phyloP scores from a whole-genome alignment of 2,113 vertebrate genomes.

The Melanerpes aurifrons region DNA sequence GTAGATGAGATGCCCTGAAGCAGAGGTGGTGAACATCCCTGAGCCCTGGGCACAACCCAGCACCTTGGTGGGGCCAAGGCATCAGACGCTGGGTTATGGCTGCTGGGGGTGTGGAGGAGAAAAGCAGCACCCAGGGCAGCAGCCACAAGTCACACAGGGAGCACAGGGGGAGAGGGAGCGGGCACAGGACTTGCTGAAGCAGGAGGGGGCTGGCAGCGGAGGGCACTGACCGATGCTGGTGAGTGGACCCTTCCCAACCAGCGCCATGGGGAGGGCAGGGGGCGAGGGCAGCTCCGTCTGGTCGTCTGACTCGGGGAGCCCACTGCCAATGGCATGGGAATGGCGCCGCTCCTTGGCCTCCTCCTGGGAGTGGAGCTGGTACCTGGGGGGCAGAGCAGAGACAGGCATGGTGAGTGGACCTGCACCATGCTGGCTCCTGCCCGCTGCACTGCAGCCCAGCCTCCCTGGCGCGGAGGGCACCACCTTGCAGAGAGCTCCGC shows the following conservation, averaged over 20 bases:
- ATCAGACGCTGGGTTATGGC: background rate
- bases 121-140: background rate
- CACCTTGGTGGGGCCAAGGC: background rate
- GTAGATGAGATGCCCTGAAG: background rate
- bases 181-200: background rate
- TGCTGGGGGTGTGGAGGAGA: background rate
- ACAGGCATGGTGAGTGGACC: background rate
- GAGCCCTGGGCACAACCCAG: background rate
- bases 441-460: rapidly evolving
- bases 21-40: background rate
- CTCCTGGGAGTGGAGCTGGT: conserved; percentile 87
- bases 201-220: background rate
- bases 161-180: rapidly evolving
- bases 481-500: rapidly evolving
- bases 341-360: conserved; percentile 90
- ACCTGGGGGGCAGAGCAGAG: conserved; percentile 69
- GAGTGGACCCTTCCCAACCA: conserved; percentile 84
- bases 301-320: conserved; percentile 81
- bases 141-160: background rate
- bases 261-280: conserved; percentile 81
- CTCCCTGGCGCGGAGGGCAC: background rate
- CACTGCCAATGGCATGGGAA: conserved; percentile 83
- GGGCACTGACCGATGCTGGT: conserved; percentile 83
- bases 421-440: background rate
- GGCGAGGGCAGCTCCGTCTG: conserved; percentile 86